Conservation (phyloP, 2,888 invertebrate genomes). For the Trachelus iudaicus region DNA sequence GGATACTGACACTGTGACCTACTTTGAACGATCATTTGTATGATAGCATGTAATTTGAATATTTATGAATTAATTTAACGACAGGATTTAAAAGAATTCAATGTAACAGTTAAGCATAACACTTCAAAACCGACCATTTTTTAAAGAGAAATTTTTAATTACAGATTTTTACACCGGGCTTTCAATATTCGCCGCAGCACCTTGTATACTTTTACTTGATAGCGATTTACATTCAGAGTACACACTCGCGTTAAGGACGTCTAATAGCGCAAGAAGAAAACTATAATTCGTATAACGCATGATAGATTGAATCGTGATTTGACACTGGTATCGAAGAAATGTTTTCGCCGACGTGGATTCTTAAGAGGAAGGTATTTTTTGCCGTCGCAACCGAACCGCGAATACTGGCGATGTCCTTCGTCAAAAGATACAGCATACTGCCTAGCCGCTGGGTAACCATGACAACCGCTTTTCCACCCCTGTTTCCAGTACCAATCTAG, state of each 20-base stretch:
- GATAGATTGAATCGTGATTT: neutral
- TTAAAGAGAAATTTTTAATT: neutral
- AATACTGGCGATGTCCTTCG: conserved; percentile 13
- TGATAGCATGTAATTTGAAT: neutral
- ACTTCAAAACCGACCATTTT: neutral
- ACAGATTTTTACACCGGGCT: neutral
- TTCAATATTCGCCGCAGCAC: neutral
- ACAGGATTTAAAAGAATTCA: neutral
- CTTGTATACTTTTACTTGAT: neutral
- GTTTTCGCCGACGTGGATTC: neutral
- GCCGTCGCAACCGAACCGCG: conserved; percentile 13
- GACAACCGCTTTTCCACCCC: conserved; percentile 15
- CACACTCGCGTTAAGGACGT: neutral
- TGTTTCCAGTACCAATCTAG: conserved; percentile 3
- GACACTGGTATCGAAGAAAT: neutral
- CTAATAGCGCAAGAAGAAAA: neutral
- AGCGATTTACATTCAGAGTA: neutral
- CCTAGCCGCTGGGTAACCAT: conserved; percentile 2
- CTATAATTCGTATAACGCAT: neutral
- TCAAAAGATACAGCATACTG: neutral
- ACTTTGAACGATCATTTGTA: neutral
- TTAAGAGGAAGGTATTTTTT: neutral
- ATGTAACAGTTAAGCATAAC: neutral
- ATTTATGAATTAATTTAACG: neutral
- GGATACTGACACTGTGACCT: neutral